A percentile compares a stretch with the other conserved stretches of the same genome.
Evolutionary conservation across 2,888 invertebrate genomes (phyloP).

Genomic region (Nowickia ferox): DNA sequence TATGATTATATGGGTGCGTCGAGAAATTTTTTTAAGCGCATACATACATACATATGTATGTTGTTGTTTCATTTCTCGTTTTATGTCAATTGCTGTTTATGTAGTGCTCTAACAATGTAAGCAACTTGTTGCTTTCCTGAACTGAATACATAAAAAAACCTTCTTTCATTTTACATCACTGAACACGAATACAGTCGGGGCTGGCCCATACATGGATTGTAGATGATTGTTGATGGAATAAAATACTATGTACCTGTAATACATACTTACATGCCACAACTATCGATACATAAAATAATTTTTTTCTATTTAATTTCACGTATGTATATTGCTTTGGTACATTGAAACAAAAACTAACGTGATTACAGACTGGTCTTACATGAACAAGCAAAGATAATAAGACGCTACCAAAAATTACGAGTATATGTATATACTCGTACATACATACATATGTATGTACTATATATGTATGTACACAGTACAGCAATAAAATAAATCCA

Average conservation of each 20-base stretch:
- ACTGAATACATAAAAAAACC: conserved; percentile 51
- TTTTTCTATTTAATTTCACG: conserved; percentile 28
- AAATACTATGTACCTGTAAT: conserved; percentile 11
- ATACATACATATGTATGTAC: too few relatives aligned
- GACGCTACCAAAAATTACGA: conserved; percentile 30
- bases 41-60: background rate
- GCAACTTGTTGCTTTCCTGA: conserved; percentile 68
- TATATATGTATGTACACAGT: background rate
- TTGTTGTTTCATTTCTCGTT: conserved; percentile 34
- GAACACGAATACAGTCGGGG: conserved; percentile 16
- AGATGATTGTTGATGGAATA: conserved; percentile 5
- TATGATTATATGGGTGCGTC: conserved; percentile 48
- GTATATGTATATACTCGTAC: background rate
- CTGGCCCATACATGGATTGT: conserved; percentile 35
- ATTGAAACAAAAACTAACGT: conserved; percentile 2
- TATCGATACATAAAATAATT: conserved; percentile 49
- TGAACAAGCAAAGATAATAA: conserved; percentile 11
- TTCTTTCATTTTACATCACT: conserved; percentile 38
- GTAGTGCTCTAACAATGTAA: conserved; percentile 41
- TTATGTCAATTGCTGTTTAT: conserved; percentile 10
- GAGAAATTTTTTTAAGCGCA: background rate
- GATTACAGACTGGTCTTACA: conserved; percentile 46
- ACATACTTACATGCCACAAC: conserved; percentile 36
- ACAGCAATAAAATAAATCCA: conserved; percentile 10
- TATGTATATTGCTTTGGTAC: conserved; percentile 32